Base-by-base conservation (phyloP, 2,113 vertebrate species). In the Spilogale gracilis region DNA sequence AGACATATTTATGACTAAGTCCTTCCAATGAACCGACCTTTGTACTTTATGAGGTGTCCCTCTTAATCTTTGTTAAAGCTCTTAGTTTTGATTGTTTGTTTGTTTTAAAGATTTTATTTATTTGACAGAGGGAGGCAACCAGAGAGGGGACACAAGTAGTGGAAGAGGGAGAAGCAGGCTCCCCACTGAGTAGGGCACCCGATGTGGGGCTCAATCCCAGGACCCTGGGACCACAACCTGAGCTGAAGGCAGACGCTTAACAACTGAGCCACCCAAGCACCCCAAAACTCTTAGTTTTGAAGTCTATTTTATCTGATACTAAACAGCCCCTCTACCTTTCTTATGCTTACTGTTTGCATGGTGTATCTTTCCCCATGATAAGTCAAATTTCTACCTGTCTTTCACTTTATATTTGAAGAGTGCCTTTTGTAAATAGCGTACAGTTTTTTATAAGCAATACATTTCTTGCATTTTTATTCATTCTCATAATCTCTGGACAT, bases 371-470 rank as follows among this genome's bases (percentile, higher is more conserved):
- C 76, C 80, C 65, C 14, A 9, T 58, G 38, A 79, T 48, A 87
- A 58, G 11, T 63, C 80, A 78, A 52, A 32, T 88, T 61, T 94
- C 17, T 23, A 60, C 61, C 30, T 71, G 4, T 96, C 84, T 94
- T 58, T 91, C 30, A 71, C 73, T 92, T 98, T 91, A 52, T 81
- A 18, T 81, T 94, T 89, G 79, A 97, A 97, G 21, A 87, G 7
- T 60, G 1, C 69, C 10, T 93, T 69, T 89, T 89, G 6, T 78
- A 82, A 23, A 56, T 27, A 95, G 13, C 18, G 21, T 73, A 38
- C 38, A 38, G 23, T 38, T 38, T 38, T 38, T 38, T 38, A 38
- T 38, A 38, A 38, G 38, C 38, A 38, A 38, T 38, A 38, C 38
- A 38, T 38, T 38, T 65, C 38, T 83, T 69, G 21, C 7, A 8